Percentiles rank a stretch among this genome's conserved stretches.
Evolutionary conservation across 2,888 invertebrate species (phyloP).

Genomic region (Microdon myrmicae): DNA sequence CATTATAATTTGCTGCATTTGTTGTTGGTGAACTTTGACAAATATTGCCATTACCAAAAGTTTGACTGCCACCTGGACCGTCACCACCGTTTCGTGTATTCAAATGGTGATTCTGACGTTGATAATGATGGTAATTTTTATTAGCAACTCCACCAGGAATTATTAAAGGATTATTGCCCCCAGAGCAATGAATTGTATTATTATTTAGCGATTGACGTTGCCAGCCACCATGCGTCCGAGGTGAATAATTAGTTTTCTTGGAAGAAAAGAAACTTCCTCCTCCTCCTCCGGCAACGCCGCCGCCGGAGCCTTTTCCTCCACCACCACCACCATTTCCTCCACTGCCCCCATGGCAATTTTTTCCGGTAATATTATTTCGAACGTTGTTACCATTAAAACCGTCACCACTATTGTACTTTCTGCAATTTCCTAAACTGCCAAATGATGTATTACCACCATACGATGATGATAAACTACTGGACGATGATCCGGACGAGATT

Average conservation of each 20-base stretch:
- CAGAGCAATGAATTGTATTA: constrained; percentile 42
- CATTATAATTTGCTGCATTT: constrained; percentile 57
- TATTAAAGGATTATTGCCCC: constrained; percentile 41
- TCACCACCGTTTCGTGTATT: constrained; percentile 31
- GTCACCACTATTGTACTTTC: too few relatives aligned
- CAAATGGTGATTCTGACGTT: constrained; percentile 27
- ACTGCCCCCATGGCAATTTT: constrained; percentile 52
- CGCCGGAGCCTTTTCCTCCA: constrained; percentile 53
- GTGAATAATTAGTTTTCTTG: constrained; percentile 57
- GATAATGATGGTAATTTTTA: constrained; percentile 43
- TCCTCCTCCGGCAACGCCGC: constrained; percentile 53
- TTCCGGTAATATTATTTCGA: too few relatives aligned
- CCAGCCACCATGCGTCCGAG: constrained; percentile 53
- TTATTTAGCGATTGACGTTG: constrained; percentile 55
- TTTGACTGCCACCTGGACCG: constrained; percentile 49
- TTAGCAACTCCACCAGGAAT: constrained; percentile 40
- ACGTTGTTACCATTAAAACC: too few relatives aligned
- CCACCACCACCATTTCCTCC: constrained; percentile 22
- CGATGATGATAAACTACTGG: constrained; percentile 56
- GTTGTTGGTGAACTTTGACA: constrained; percentile 61
- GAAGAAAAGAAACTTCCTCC: constrained; percentile 56
- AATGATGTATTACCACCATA: constrained; percentile 55
- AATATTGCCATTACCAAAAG: constrained; percentile 54
- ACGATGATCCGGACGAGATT: constrained; percentile 57
- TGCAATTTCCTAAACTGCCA: constrained; percentile 43